Percentiles rank a stretch among this genome's conserved stretches.
phyloP scores from a whole-genome alignment of 2,113 vertebrate species.

The Hippocampus zosterae region DNA sequence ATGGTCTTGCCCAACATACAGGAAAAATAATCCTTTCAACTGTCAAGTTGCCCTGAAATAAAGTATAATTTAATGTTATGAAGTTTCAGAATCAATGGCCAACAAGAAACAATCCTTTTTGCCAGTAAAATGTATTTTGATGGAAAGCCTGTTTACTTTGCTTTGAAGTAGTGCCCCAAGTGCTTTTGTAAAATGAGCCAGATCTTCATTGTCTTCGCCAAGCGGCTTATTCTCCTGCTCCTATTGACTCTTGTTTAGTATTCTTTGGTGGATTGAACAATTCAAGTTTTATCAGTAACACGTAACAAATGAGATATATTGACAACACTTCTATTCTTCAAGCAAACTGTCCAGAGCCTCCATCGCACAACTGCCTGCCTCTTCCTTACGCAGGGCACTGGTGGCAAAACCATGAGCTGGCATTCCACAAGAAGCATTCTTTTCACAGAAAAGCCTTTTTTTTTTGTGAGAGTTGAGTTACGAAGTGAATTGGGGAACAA shows the following conservation, averaged over 20 bases:
- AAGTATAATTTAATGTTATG: background rate
- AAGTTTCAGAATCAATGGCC: background rate
- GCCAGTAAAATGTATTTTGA: background rate
- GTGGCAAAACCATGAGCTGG: background rate
- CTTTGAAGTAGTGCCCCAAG: background rate
- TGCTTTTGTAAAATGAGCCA: background rate
- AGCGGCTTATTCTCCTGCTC: constrained; percentile 1
- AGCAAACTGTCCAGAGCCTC: background rate
- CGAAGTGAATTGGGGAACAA: background rate
- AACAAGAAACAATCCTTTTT: background rate
- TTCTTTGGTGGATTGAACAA: background rate
- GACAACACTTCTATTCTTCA: background rate
- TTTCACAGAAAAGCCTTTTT: background rate
- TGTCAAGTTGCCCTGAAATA: background rate
- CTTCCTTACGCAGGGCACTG: too few relatives aligned
- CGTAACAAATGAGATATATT: background rate
- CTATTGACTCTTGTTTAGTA: background rate
- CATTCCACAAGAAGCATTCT: background rate
- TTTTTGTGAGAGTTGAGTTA: background rate
- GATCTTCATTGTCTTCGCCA: background rate
- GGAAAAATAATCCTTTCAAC: background rate
- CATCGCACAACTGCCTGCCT: too few relatives aligned
- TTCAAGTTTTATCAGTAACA: background rate
- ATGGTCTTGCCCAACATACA: background rate
- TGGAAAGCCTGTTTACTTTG: background rate